Percentiles rank a stretch among this genome's conserved stretches.
phyloP scores from a whole-genome alignment of 2,888 invertebrate genomes.

The Pseudococcus longispinus region DNA sequence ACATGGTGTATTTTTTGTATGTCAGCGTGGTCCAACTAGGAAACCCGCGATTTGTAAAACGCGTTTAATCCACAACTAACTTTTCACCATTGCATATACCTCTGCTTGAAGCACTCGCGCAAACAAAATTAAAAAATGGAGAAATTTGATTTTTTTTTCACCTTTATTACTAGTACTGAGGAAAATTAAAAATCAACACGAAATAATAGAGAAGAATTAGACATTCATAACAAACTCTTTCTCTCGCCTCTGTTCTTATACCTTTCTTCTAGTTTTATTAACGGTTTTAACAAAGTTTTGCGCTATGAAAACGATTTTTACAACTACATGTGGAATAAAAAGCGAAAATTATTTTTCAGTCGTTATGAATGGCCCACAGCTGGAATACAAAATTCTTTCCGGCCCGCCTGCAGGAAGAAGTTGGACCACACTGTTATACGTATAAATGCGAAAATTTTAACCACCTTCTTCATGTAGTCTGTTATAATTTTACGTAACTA shows the following conservation, averaged over 20 bases:
- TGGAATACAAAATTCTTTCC: conserved; percentile 57
- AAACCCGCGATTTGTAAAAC: conserved; percentile 43
- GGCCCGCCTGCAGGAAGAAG: conserved; percentile 56
- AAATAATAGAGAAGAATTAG: neutral
- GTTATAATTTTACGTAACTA: conserved; percentile 58
- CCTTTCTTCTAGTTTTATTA: conserved; percentile 49
- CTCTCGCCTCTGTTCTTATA: conserved; percentile 1
- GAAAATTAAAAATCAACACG: neutral
- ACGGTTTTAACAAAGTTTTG: conserved; percentile 53
- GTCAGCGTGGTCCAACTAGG: conserved; percentile 56
- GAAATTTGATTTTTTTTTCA: neutral
- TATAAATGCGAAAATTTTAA: conserved; percentile 58
- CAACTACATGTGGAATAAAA: conserved; percentile 44
- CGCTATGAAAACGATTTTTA: conserved; percentile 38
- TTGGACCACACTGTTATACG: conserved; percentile 57
- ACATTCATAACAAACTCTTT: conserved; percentile 7
- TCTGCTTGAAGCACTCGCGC: conserved; percentile 48
- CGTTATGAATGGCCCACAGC: conserved; percentile 57
- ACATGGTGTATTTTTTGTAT: conserved; percentile 53
- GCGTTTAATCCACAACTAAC: conserved; percentile 53
- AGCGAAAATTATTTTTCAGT: conserved; percentile 56
- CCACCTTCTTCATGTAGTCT: conserved; percentile 58
- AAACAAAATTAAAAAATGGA: neutral
- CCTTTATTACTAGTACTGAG: too few species aligned
- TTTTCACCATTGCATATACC: conserved; percentile 41